These are phyloP conservation scores for Potorous gilbertii DNA, from an alignment of 2,797 vertebrate species.

Conservation along the genomic window DNA sequence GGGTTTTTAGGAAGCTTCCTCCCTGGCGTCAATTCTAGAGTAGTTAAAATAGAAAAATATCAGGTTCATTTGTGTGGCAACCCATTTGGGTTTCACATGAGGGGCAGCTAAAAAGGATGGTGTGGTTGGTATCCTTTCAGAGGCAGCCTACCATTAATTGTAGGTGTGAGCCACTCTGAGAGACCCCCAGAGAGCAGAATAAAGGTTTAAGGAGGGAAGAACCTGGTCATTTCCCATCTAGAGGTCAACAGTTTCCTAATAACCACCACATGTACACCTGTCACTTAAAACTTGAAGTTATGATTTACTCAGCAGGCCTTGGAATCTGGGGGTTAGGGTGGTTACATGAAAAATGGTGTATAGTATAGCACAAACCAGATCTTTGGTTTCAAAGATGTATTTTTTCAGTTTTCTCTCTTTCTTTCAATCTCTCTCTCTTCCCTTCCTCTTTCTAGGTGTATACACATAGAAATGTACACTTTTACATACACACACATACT, in stretches of 20 bases:
- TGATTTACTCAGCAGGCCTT: constrained; percentile 46
- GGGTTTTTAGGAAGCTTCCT: constrained; percentile 35
- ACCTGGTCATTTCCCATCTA: constrained; percentile 10
- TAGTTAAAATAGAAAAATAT: constrained; percentile 68
- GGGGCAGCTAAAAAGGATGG: constrained; percentile 33
- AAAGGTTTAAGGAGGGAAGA: too few species aligned
- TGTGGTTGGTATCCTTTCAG: constrained; percentile 9
- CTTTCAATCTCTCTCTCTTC: too few species aligned
- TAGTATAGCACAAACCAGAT: background rate
- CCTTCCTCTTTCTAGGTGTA: background rate
- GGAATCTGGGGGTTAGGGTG: background rate
- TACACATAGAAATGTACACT: background rate
- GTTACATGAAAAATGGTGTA: background rate
- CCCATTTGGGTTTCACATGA: background rate
- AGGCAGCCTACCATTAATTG: constrained; percentile 30
- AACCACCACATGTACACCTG: background rate
- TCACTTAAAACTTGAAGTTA: background rate
- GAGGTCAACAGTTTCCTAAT: constrained; percentile 12
- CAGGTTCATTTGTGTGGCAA: constrained; percentile 52
- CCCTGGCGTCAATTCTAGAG: constrained; percentile 8
- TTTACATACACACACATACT: background rate
- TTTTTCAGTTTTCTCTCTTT: background rate
- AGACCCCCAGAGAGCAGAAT: background rate
- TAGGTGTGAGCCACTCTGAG: background rate
- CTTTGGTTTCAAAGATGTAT: background rate